Conservation (phyloP, 2,888 invertebrate species). For the Apamea crenata region DNA sequence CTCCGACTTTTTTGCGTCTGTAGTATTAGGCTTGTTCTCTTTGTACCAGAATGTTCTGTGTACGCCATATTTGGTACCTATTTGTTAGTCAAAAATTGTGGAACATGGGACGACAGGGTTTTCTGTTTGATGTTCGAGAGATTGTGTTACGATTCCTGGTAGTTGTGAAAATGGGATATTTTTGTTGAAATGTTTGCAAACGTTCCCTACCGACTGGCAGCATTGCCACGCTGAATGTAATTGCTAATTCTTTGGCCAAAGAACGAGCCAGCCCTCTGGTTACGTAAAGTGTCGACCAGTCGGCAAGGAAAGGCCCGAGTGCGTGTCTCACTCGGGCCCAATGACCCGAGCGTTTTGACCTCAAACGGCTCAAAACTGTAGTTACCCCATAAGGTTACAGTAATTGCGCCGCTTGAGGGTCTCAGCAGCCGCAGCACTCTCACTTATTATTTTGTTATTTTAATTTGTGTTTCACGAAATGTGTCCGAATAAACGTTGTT, state of each 20-base stretch:
- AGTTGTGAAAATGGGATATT: neutral
- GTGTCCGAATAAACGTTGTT: neutral
- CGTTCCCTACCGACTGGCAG: too few relatives aligned
- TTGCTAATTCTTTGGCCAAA: neutral
- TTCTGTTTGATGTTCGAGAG: constrained; percentile 13
- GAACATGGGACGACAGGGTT: neutral
- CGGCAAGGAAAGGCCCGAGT: neutral
- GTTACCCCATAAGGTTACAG: neutral
- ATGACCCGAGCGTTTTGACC: neutral
- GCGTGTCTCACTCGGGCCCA: neutral
- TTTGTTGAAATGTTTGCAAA: neutral
- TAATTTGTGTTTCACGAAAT: neutral
- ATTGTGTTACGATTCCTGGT: constrained; percentile 1
- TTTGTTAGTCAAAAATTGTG: constrained; percentile 23
- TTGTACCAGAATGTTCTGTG: constrained; percentile 35
- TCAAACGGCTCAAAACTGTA: neutral
- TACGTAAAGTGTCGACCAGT: neutral
- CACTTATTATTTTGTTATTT: neutral
- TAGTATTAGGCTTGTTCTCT: constrained; percentile 52
- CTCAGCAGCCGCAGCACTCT: neutral
- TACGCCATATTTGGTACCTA: constrained; percentile 31
- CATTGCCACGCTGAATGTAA: too few relatives aligned
- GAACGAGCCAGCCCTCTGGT: neutral
- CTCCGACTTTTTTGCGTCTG: constrained; percentile 55
- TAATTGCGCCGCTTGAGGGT: neutral